phyloP scores from a whole-genome alignment of 1,140 invertebrate genomes.

The Drepana arcuata region DNA sequence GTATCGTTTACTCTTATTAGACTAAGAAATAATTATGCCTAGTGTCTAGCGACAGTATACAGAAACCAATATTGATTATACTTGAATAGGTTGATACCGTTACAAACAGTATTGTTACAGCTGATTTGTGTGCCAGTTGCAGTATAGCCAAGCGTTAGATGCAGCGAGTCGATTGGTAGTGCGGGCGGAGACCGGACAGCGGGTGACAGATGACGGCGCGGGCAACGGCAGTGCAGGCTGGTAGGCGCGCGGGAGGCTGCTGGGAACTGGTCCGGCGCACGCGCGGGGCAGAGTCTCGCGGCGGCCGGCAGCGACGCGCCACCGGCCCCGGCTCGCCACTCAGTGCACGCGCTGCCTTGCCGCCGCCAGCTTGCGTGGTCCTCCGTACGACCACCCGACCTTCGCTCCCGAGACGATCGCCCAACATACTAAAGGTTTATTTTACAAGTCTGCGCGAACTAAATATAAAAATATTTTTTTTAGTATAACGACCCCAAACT shows the following conservation, averaged over 20 bases:
- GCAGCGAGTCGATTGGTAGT: neutral
- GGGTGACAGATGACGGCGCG: constrained; percentile 10
- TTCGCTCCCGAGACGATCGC: constrained; percentile 14
- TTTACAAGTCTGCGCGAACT: too few species aligned
- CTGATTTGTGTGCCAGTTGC: neutral
- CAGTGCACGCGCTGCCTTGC: constrained; percentile 59
- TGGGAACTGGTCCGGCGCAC: constrained; percentile 55
- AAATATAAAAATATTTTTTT: too few species aligned
- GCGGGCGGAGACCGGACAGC: constrained; percentile 10
- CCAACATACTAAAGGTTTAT: constrained; percentile 6
- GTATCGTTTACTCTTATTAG: too few species aligned
- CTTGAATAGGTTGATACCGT: too few species aligned
- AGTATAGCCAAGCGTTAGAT: neutral
- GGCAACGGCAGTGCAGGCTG: constrained; percentile 17
- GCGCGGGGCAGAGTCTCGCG: constrained; percentile 59
- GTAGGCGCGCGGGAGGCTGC: constrained; percentile 31
- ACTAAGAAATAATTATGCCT: too few species aligned
- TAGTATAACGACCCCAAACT: too few species aligned
- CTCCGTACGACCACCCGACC: constrained; percentile 18
- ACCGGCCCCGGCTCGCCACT: constrained; percentile 36
- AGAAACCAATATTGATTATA: too few species aligned
- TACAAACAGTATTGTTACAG: too few species aligned
- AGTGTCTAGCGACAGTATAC: too few species aligned
- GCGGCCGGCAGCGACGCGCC: constrained; percentile 37
- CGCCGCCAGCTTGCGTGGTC: constrained; percentile 44